Evolutionary conservation across 2,888 invertebrate genomes (phyloP).

Genomic region (Phyto melanocephala): DNA sequence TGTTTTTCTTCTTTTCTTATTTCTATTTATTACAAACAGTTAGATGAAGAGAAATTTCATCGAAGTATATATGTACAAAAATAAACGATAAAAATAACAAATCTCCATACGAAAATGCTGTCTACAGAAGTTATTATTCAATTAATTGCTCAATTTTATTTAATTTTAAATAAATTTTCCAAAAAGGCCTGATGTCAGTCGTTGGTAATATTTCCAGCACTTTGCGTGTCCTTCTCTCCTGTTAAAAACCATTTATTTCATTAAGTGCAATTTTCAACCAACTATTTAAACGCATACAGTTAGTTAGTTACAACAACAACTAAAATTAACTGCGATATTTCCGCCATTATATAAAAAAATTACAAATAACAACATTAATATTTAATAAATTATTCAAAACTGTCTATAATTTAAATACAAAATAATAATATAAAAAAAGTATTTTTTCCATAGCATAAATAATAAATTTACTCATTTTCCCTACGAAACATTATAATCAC

Average conservation of each 20-base stretch:
- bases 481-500: neutral
- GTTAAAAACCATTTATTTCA: constrained; percentile 1
- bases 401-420: constrained; percentile 32
- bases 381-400: constrained; percentile 43
- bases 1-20: neutral
- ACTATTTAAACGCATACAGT: constrained; percentile 10
- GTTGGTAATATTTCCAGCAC: neutral
- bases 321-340: neutral
- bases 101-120: constrained; percentile 40
- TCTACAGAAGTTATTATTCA: constrained; percentile 39
- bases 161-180: constrained; percentile 52
- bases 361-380: constrained; percentile 10
- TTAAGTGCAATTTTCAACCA: neutral
- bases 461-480: neutral
- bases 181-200: constrained; percentile 41
- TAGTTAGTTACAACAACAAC: constrained; percentile 21
- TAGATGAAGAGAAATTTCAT: constrained; percentile 10
- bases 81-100: neutral
- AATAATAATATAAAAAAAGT: neutral
- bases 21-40: neutral
- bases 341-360: neutral
- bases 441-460: neutral
- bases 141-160: constrained; percentile 62
- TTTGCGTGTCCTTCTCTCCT: neutral
- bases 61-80: neutral